A percentile compares a stretch with the other conserved stretches of the same genome.
phyloP scores from a whole-genome alignment of 2,113 vertebrate genomes.

The Gracilinanus agilis region DNA sequence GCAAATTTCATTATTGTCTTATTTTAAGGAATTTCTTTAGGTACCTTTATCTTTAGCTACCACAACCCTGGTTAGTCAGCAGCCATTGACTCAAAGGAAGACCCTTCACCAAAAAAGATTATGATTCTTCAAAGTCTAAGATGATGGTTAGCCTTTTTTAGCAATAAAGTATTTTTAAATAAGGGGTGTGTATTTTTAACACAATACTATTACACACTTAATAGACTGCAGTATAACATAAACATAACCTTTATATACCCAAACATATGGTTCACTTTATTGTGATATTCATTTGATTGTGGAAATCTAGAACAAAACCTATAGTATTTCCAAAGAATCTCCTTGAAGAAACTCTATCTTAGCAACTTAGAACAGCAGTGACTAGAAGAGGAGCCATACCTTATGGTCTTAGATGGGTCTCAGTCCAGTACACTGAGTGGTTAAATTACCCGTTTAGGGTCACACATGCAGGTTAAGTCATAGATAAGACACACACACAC shows the following conservation, averaged over 20 bases:
- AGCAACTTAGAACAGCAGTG: not conserved
- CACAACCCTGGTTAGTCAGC: not conserved
- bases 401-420: too few relatives aligned
- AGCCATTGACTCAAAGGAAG: not conserved
- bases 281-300: not conserved
- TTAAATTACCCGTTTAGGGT: too few relatives aligned
- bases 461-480: too few relatives aligned
- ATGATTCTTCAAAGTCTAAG: not conserved
- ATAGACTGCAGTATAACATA: not conserved
- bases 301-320: too few relatives aligned
- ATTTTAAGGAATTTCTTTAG: not conserved
- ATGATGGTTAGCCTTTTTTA: not conserved
- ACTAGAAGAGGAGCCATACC: not conserved
- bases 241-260: not conserved
- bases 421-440: too few relatives aligned
- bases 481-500: too few relatives aligned
- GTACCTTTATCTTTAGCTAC: not conserved
- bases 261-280: not conserved
- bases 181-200: not conserved
- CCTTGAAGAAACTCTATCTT: not conserved
- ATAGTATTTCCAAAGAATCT: too few relatives aligned
- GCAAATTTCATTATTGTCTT: not conserved
- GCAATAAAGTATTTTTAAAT: not conserved
- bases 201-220: not conserved
- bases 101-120: not conserved